A percentile compares a stretch with the other conserved stretches of the same genome.
phyloP scores from a whole-genome alignment of 2,113 vertebrate genomes.

The Picathartes gymnocephalus region DNA sequence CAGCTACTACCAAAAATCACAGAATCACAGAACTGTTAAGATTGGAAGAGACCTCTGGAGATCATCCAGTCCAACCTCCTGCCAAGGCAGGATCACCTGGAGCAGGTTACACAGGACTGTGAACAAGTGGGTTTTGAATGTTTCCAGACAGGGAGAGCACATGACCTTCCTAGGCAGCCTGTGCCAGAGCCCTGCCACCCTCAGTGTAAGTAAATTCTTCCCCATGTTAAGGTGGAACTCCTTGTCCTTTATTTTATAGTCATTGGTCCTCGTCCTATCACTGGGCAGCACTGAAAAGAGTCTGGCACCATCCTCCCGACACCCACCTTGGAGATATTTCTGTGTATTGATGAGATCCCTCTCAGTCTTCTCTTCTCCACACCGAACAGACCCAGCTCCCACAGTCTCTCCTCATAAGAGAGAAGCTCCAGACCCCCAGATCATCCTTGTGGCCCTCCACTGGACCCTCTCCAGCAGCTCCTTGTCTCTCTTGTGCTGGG shows the following conservation, averaged over 20 bases:
- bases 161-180: accelerated
- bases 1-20: neutral
- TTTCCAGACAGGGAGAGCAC: too few relatives aligned
- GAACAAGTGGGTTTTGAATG: neutral
- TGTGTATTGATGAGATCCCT: neutral
- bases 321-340: accelerated
- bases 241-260: neutral
- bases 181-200: neutral
- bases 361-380: neutral
- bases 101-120: accelerated
- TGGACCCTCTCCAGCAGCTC: neutral
- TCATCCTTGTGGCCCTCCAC: neutral
- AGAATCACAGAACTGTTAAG: neutral
- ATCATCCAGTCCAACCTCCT: too few relatives aligned
- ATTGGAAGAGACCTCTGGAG: neutral
- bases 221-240: neutral
- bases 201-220: neutral
- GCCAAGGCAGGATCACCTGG: accelerated
- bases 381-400: neutral
- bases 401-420: neutral
- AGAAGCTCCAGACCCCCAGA: neutral
- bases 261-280: neutral
- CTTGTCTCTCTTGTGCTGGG: neutral
- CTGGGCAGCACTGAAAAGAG: neutral
- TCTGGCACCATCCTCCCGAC: accelerated